Evolutionary conservation across 2,113 vertebrate species (phyloP).

Genomic region (Seriola aureovittata): DNA sequence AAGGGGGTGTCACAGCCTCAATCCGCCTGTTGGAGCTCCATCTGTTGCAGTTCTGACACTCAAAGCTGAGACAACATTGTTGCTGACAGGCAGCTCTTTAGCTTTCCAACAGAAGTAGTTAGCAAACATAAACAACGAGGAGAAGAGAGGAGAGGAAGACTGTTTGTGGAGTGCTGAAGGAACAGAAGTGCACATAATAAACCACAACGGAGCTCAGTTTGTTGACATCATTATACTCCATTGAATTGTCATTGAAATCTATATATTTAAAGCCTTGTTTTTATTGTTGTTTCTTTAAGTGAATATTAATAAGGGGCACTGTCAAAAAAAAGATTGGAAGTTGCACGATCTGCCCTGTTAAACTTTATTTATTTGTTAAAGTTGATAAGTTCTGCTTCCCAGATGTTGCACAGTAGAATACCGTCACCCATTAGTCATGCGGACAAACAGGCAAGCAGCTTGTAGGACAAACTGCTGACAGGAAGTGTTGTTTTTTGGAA

Average conservation of each 20-base stretch:
- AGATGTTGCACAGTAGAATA: neutral
- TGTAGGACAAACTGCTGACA: neutral
- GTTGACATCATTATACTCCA: neutral
- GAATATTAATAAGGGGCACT: neutral
- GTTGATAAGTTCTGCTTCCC: neutral
- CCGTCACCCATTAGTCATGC: neutral
- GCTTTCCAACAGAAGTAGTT: slow-evolving; percentile 40
- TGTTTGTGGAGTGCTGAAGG: neutral
- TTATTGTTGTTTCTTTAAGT: neutral
- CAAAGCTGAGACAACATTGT: slow-evolving; percentile 5
- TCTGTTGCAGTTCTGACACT: neutral
- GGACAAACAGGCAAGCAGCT: neutral
- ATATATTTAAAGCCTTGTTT: neutral
- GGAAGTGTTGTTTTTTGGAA: neutral
- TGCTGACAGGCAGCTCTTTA: slow-evolving; percentile 31
- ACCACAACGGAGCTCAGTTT: neutral
- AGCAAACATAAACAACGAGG: slow-evolving; percentile 25
- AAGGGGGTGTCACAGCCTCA: neutral
- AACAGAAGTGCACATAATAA: neutral
- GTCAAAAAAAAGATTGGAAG: neutral
- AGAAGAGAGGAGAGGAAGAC: neutral
- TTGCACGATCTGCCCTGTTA: too few relatives aligned
- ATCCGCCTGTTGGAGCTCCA: neutral
- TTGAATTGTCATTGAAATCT: neutral
- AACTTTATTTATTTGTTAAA: neutral